Evolutionary conservation across 2,888 invertebrate species (phyloP), one percentile per base, ranked within the genome.

Genomic region (Caenorhabditis japonica): DNA sequence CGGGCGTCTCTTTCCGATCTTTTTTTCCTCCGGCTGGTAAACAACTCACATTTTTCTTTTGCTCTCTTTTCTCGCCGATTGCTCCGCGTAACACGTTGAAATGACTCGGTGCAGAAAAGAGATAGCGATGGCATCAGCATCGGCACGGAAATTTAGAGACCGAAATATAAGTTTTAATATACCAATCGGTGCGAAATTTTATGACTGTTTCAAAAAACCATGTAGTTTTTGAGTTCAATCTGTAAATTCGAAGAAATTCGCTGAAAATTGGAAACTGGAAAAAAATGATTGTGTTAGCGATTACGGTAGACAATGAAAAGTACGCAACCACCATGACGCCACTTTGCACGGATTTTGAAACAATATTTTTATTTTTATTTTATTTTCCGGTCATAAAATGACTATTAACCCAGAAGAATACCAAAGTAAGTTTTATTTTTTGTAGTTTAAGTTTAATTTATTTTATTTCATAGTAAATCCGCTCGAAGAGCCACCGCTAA

Each of bases 401-500:
- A 62, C 46, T 10, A 53, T 46, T 47, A 62, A 62, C 38, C 53
- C 53, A 17, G 15, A 46, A 30, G 53, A 62, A 47, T n/a, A n/a
- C n/a, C n/a, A n/a, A n/a, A n/a, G n/a, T n/a, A n/a, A n/a, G n/a
- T n/a, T n/a, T n/a, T n/a, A n/a, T n/a, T n/a, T n/a, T n/a, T n/a
- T n/a, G n/a, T n/a, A n/a, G n/a, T 21, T 8, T 30, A 4, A 30
- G 33, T 1, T 2, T 30, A 15, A 34, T 19, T 19, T 15, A 10
- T 3, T 33, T 4, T 5, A 33, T 30, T 19, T 44, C 44, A 13
- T 25, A 55, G 53, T 23, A 43, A 34, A 52, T 19, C 13, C 12
- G 17, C 34, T 46, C 27, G 62, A 41, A 49, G 64, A 64, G 13
- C 34, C 34, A 1, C 61, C 61, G 49, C 36, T 55, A 12, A 70